A percentile compares a stretch with the other conserved stretches of the same genome.
These are phyloP conservation scores for Apoderus coryli DNA, from an alignment of 2,888 invertebrate species.

Conservation along the genomic window DNA sequence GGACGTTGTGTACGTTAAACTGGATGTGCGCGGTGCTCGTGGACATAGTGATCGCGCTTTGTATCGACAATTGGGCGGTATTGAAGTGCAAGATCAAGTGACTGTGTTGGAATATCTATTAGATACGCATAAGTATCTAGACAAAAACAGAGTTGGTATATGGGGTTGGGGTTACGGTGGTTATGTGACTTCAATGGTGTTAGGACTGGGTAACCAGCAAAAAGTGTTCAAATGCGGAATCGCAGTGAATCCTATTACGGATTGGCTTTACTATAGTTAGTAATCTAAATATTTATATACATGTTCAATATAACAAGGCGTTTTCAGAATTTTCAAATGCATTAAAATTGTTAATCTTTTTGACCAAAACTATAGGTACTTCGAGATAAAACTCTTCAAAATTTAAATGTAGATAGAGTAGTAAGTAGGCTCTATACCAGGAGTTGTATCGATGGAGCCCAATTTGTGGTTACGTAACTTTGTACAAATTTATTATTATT, in stretches of 20 bases:
- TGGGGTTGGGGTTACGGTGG: constrained; percentile 98
- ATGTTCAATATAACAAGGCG: too few species aligned
- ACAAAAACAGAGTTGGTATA: constrained; percentile 76
- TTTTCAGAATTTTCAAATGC: too few species aligned
- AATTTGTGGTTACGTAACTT: too few species aligned
- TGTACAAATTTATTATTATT: too few species aligned
- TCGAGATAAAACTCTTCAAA: too few species aligned
- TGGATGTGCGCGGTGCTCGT: constrained; percentile 70
- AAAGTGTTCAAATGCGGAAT: constrained; percentile 85
- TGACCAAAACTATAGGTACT: too few species aligned
- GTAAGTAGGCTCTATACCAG: too few species aligned
- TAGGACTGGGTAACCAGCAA: constrained; percentile 59
- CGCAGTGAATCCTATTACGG: constrained; percentile 87
- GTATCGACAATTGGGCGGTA: constrained; percentile 61
- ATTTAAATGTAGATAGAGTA: too few species aligned
- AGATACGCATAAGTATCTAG: constrained; percentile 69
- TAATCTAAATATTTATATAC: constrained; percentile 8
- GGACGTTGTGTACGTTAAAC: constrained; percentile 77
- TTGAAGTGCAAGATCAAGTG: constrained; percentile 75
- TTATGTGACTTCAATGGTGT: constrained; percentile 82
- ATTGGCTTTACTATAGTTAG: constrained; percentile 93
- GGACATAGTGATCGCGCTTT: constrained; percentile 67
- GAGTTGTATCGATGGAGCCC: too few species aligned
- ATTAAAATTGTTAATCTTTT: too few species aligned
- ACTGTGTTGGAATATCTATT: constrained; percentile 71